Evolutionary conservation across 2,797 vertebrate species (phyloP), one percentile per base, ranked within the genome.

Genomic region (Simalia tracyae): DNA sequence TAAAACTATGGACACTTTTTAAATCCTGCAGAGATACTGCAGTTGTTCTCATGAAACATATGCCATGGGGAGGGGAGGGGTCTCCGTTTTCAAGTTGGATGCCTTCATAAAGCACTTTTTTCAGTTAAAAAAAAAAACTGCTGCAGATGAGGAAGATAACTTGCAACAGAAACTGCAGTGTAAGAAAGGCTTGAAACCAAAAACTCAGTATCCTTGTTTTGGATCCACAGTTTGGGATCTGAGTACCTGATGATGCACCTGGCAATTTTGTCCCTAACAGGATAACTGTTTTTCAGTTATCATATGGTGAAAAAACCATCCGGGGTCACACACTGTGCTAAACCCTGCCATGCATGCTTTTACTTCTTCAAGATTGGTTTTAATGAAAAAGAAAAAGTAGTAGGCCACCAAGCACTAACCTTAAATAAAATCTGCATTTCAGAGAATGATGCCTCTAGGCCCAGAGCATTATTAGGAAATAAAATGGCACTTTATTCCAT

Each of bases 201-300:
- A 72, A 72, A 72, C 6, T 36, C 6, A 72, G 19, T 36, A 72
- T 36, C 36, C 36, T 72, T 72, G 14, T 72, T 72, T 15, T 36
- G 31, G 8, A 54, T 72, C 36, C 36, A 72, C 17, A 72, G 22
- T 81, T 81, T 81, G 8, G 76, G 42, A 81, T 22, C 76, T 46
- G 22, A 81, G 42, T 46, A 81, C 76, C 24, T 46, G 42, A 81
- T 24, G 11, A 81, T 81, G 42, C 76, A 81, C 42, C 76, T 81
- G 76, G 19, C 76, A 81, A 24, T 81, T 81, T 46, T 81, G 24
- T 81, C 76, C 76, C 11, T 81, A 46, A 81, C 42, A 81, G 42
- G 76, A 46, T 81, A 81, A 46, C 76, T 81, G 42, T 81, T 81
- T 81, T 81, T 81, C 36, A 81, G 72, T 81, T 81, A 81, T 81